Base-by-base conservation (phyloP, 2,888 invertebrate genomes). In the Pelosia muscerda region DNA sequence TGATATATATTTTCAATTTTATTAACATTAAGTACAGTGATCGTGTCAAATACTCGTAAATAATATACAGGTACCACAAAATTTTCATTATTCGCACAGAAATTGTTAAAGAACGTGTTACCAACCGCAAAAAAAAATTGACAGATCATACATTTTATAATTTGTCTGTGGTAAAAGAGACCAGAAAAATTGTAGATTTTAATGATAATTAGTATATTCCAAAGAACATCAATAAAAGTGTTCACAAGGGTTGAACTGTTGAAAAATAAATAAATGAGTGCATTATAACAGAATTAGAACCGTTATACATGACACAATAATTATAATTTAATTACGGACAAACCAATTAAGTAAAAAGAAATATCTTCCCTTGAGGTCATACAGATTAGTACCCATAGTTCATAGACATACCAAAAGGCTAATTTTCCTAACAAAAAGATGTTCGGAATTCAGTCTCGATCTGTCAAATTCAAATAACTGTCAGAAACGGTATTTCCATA, bases 1-100 rank as follows among this genome's bases (percentile, higher is more conserved):
- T 83, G 88, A 87, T 89, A 85, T 90, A 90, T 89, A 86, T 82
- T 84, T 81, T 84, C 83, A 86, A 78, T 71, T 68, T 74, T 69
- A 73, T 69, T 88, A 89, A 91, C 86, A 85, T 90, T 93, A 92
- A 92, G 92, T 93, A 93, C 92, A 90, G 82, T 83, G 80, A 81
- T 84, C 77, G 83, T 82, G 77, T 84, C 79, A 86, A 90, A 88
- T 38, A 38, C 6, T 4, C 2, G 2, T 28, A 89, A 74, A 81
- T 79, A 83, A 71, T 77, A 67, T 77, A 76, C 71, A 77, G 66
- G 19, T 67, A 65, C 76, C 66, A 72, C 74, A 63, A 71, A 73
- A 66, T 68, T 72, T 34, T 63, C 64, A 67, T 77, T 65, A 57
- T 10, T 34, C 15, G 42, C 31, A 56, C n/a, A 25, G 23, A 25